These are phyloP conservation scores for Gymnobelideus leadbeateri DNA, from an alignment of 2,113 vertebrate genomes.

Conservation along the genomic window DNA sequence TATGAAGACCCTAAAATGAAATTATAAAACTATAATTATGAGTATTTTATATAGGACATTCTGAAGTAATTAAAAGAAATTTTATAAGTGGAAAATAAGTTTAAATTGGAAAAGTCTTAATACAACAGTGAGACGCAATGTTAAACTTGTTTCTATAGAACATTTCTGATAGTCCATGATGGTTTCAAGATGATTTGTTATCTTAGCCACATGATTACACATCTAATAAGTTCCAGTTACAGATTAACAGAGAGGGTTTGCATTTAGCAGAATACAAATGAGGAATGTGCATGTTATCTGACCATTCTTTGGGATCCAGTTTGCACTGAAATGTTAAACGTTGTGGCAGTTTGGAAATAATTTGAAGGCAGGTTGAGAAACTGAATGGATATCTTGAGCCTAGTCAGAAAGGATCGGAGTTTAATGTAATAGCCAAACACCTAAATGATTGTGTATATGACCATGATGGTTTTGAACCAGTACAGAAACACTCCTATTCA, in stretches of 20 bases:
- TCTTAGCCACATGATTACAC: too few species aligned
- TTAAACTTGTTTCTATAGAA: neutral
- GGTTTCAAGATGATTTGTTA: neutral
- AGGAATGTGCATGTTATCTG: neutral
- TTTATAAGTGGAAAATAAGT: neutral
- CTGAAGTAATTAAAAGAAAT: neutral
- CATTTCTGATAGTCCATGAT: neutral
- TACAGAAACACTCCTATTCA: neutral
- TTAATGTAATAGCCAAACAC: neutral
- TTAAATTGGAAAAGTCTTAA: neutral
- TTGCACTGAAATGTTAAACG: neutral
- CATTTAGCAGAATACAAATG: neutral
- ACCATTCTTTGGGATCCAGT: neutral
- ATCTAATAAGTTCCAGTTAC: too few species aligned
- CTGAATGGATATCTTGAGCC: neutral
- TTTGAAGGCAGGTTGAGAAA: neutral
- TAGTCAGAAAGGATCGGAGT: neutral
- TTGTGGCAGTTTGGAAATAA: neutral
- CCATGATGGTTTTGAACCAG: neutral
- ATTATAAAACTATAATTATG: neutral
- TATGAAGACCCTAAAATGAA: neutral
- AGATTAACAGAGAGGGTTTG: neutral
- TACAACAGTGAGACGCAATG: neutral
- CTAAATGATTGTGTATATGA: neutral
- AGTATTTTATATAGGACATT: neutral